Evolutionary conservation across 2,797 vertebrate genomes (phyloP).

Genomic region (Sternarchorhynchus goeldii): DNA sequence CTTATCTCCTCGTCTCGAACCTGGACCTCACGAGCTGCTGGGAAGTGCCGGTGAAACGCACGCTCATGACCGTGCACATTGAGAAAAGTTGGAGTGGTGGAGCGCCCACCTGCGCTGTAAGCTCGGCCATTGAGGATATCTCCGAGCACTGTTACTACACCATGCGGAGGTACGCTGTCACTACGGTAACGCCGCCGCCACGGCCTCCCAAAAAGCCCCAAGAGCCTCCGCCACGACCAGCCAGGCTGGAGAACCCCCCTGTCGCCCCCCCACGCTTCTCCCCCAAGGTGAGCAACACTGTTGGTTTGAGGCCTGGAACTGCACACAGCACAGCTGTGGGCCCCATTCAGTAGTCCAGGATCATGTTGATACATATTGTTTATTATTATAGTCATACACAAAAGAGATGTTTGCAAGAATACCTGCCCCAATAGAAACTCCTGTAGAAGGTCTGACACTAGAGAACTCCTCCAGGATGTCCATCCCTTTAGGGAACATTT

Average conservation of each 20-base stretch:
- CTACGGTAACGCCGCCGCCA: slow-evolving; percentile 75
- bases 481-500: not conserved
- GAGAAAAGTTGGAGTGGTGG: slow-evolving; percentile 55
- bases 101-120: slow-evolving; percentile 44
- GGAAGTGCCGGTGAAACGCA: slow-evolving; percentile 77
- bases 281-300: slow-evolving; percentile 69
- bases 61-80: slow-evolving; percentile 71
- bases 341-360: too few relatives aligned
- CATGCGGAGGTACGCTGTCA: slow-evolving; percentile 77
- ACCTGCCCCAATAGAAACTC: too few relatives aligned
- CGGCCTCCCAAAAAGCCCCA: slow-evolving; percentile 82
- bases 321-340: too few relatives aligned
- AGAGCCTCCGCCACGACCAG: slow-evolving; percentile 50
- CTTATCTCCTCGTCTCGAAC: slow-evolving; percentile 77
- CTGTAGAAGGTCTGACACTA: too few relatives aligned
- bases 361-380: too few relatives aligned
- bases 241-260: slow-evolving; percentile 33
- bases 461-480: too few relatives aligned
- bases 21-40: slow-evolving; percentile 70
- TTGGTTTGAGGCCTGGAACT: not conserved
- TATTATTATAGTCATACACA: too few relatives aligned
- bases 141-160: slow-evolving; percentile 81
- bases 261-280: slow-evolving; percentile 37
- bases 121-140: slow-evolving; percentile 76
- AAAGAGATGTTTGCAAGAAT: too few relatives aligned